Percentiles rank a stretch among this genome's conserved stretches.
Conservation (phyloP, 2,113 vertebrate genomes). For the Microtus oregoni region DNA sequence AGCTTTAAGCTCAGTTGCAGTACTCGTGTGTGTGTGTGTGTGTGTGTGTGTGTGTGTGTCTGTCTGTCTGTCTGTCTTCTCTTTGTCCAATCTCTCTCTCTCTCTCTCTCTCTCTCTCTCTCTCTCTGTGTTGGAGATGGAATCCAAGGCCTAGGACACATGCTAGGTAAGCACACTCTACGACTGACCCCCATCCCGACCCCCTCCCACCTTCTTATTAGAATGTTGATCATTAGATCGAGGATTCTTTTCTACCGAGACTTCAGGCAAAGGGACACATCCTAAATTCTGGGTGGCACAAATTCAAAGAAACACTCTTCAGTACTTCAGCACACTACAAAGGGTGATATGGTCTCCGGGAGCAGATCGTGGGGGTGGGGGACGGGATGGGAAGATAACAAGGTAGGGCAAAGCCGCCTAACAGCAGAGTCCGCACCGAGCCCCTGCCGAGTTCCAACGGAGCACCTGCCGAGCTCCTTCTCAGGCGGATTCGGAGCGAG, state of each 20-base stretch:
- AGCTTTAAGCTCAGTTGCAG: background rate
- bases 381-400: background rate
- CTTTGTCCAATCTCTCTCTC: background rate
- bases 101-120: background rate
- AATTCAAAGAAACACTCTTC: background rate
- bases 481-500: background rate
- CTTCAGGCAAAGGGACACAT: conserved; percentile 2
- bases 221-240: background rate
- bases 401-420: background rate
- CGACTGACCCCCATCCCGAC: background rate
- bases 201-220: background rate
- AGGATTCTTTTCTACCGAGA: background rate
- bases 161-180: background rate
- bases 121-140: background rate
- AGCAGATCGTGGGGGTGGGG: background rate
- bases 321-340: background rate
- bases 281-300: conserved; percentile 6
- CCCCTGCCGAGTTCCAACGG: background rate
- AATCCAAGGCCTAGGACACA: background rate
- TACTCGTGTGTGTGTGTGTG: too few species aligned
- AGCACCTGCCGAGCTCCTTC: background rate
- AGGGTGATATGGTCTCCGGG: background rate
- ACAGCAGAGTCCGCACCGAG: background rate
- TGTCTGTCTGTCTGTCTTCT: background rate
- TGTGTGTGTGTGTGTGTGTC: background rate